Evolutionary conservation across 2,797 vertebrate genomes (phyloP), one percentile per base, ranked within the genome.

Genomic region (Hemibagrus guttatus): DNA sequence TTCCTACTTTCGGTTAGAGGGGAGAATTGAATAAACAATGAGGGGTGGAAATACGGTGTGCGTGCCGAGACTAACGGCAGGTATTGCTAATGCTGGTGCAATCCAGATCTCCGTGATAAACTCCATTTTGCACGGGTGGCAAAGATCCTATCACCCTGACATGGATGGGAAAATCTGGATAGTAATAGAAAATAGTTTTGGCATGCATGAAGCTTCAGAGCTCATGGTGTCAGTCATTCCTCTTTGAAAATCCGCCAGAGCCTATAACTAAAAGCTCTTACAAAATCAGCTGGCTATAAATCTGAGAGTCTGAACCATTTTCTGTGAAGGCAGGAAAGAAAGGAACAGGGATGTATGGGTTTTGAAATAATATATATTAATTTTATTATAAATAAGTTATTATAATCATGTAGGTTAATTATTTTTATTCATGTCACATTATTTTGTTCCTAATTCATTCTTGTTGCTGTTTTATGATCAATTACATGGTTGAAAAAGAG

Each of bases 11-110:
- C 80, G 79, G 85, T 84, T 79, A 85, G 85, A 87, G 71, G 84
- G 88, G 72, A 81, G 87, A 88, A 90, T 90, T 91, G 90, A 91
- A 91, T 92, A 90, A 91, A 90, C 90, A 89, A 92, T 91, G 89
- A 91, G 89, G 88, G 84, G 87, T 87, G 87, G 85, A 89, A 39
- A 91, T 91, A 88, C 85, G 61, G 81, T 49, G 68, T 66, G 76
- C 81, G 83, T 66, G 83, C 84, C 71, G 79, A 88, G 85, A 87
- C 89, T 90, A 86, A 87, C 84, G 85, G 87, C 68, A 81, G 90
- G 87, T 91, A 87, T 84, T 87, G 86, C 88, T 46, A 85, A 90
- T 85, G 86, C 83, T 39, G 81, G 87, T 84, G 84, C 88, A 87
- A 89, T 90, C 87, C 82, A 72, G 86, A 87, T 85, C 82, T 82